phyloP scores from a whole-genome alignment of 1,140 invertebrate species.

The Battus philenor region DNA sequence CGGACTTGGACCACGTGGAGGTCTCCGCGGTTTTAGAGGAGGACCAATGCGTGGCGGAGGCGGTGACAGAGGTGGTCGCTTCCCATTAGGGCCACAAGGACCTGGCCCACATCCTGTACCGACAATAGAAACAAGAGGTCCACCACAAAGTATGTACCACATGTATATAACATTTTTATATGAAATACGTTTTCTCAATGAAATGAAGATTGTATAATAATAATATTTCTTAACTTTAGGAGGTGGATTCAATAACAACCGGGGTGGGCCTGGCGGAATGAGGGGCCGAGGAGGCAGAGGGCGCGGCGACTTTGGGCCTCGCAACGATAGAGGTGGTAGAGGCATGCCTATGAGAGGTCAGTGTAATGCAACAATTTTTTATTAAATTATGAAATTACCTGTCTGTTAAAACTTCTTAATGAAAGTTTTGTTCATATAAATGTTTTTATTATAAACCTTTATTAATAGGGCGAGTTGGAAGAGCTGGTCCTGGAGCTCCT shows the following conservation, averaged over 20 bases:
- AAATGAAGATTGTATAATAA: too few relatives aligned
- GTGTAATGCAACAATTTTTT: neutral
- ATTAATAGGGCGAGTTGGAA: conserved; percentile 38
- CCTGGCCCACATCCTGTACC: conserved; percentile 71
- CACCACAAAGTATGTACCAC: conserved; percentile 50
- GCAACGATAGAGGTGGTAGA: conserved; percentile 48
- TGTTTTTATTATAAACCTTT: too few relatives aligned
- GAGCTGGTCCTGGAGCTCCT: conserved; percentile 40
- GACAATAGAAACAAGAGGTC: conserved; percentile 66
- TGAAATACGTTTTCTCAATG: too few relatives aligned
- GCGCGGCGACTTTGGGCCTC: conserved; percentile 54
- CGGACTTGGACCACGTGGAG: conserved; percentile 43
- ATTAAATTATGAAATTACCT: neutral
- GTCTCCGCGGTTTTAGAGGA: conserved; percentile 52
- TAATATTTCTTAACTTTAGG: conserved; percentile 21
- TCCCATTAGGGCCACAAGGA: conserved; percentile 61
- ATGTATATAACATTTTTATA: too few relatives aligned
- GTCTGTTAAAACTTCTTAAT: neutral
- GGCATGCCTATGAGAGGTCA: conserved; percentile 65
- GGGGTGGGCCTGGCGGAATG: conserved; percentile 60
- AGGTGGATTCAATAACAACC: conserved; percentile 56
- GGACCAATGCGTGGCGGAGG: conserved; percentile 58
- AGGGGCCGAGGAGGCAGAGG: conserved; percentile 56
- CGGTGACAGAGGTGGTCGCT: conserved; percentile 53
- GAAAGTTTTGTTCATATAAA: neutral